These are phyloP conservation scores for Stictocephala bisonia DNA, from an alignment of 2,888 invertebrate genomes.

Conservation along the genomic window DNA sequence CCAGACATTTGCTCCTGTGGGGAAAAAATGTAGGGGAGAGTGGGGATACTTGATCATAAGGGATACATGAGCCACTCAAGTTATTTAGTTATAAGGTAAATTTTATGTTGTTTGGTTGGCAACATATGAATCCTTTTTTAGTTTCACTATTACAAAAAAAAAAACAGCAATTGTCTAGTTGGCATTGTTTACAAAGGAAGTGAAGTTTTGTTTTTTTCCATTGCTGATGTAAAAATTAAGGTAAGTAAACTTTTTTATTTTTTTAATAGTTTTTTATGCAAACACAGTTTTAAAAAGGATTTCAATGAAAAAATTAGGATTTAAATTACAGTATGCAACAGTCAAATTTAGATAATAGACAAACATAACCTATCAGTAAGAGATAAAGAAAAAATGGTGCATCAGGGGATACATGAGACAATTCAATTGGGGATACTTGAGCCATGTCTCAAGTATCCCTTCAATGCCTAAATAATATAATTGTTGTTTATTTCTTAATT, in stretches of 20 bases:
- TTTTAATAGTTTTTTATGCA: neutral
- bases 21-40: conserved; percentile 22
- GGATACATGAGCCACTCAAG: conserved; percentile 23
- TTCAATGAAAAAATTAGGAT: neutral
- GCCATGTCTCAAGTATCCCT: too few relatives aligned
- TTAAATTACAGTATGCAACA: neutral
- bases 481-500: too few relatives aligned
- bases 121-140: neutral
- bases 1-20: too few relatives aligned
- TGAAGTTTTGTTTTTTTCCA: neutral
- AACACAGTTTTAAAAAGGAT: neutral
- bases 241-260: conserved; percentile 15
- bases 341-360: conserved; percentile 16
- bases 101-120: conserved; percentile 22
- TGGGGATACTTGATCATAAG: conserved; percentile 37
- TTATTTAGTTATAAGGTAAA: conserved; percentile 21
- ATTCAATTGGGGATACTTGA: neutral
- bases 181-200: neutral
- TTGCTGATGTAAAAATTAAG: conserved; percentile 17
- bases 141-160: neutral
- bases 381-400: conserved; percentile 7
- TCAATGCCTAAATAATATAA: too few relatives aligned
- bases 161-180: conserved; percentile 25
- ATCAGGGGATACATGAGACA: neutral
- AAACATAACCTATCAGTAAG: conserved; percentile 24